phyloP scores from a whole-genome alignment of 1,140 invertebrate species.

The Colletes latitarsis region DNA sequence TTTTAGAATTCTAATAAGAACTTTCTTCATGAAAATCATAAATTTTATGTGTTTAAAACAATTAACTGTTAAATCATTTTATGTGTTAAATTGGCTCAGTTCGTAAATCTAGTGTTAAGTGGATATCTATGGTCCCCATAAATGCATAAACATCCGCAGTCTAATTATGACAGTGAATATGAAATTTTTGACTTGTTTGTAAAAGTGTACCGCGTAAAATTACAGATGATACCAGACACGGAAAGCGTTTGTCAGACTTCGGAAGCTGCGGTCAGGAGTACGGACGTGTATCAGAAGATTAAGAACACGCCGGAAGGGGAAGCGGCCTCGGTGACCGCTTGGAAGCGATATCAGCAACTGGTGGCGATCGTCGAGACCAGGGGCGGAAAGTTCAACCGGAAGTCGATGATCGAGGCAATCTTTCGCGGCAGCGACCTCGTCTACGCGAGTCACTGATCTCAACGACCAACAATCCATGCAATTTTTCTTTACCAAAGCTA shows the following conservation, averaged over 20 bases:
- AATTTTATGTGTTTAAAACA: no score
- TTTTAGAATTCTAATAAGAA: no score
- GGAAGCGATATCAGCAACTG: slow-evolving; percentile 72
- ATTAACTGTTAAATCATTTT: no score
- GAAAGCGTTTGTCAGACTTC: slow-evolving; percentile 61
- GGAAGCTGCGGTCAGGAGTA: slow-evolving; percentile 61
- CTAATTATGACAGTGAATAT: no score
- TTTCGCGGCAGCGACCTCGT: slow-evolving; percentile 73
- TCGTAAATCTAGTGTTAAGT: no score
- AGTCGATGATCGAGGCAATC: slow-evolving; percentile 72
- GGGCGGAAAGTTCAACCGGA: slow-evolving; percentile 69
- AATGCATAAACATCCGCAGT: no score
- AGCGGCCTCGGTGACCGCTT: slow-evolving; percentile 70
- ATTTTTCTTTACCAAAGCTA: slow-evolving; percentile 50
- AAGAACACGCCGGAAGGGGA: slow-evolving; percentile 66
- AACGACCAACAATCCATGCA: not conserved
- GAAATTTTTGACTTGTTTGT: not conserved
- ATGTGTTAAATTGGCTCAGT: no score
- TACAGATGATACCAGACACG: slow-evolving; percentile 72
- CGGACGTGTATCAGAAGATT: slow-evolving; percentile 59
- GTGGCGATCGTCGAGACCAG: slow-evolving; percentile 67
- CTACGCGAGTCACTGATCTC: slow-evolving; percentile 63
- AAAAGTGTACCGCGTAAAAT: not conserved
- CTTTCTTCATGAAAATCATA: no score
- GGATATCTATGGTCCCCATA: no score